Evolutionary conservation across 2,888 invertebrate species (phyloP).

Genomic region (Hesperia comma): DNA sequence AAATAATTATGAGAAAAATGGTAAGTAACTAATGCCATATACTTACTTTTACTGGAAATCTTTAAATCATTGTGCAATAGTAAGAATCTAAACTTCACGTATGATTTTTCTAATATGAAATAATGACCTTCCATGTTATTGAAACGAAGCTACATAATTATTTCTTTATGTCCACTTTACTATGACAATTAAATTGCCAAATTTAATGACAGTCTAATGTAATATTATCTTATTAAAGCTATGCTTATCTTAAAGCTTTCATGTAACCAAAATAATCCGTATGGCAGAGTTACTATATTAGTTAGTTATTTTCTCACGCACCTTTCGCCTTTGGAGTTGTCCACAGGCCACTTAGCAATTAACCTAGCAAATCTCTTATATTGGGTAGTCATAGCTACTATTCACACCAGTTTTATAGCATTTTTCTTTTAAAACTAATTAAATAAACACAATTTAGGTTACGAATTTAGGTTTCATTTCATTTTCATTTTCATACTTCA

Average conservation of each 20-base stretch:
- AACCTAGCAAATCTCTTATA: constrained; percentile 89
- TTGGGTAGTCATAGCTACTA: constrained; percentile 84
- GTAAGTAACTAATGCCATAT: no score
- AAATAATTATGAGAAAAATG: no score
- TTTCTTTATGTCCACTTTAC: no score
- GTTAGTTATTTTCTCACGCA: constrained; percentile 56
- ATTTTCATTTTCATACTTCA: no score
- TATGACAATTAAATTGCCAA: no score
- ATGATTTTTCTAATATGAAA: neutral
- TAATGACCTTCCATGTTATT: neutral
- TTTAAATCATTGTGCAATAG: no score
- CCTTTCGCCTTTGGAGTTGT: constrained; percentile 89
- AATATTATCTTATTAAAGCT: no score
- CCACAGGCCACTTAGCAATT: constrained; percentile 91
- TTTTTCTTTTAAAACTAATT: constrained; percentile 1
- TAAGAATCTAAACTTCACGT: neutral
- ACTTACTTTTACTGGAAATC: no score
- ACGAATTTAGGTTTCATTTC: neutral
- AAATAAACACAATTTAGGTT: neutral
- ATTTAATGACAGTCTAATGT: no score
- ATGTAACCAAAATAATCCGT: no score
- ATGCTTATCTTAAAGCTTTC: no score
- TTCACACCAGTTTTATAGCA: constrained; percentile 1
- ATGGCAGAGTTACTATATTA: no score
- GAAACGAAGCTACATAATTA: neutral